These are phyloP conservation scores for Thumatha senex DNA, from an alignment of 2,888 invertebrate genomes.

Conservation along the genomic window DNA sequence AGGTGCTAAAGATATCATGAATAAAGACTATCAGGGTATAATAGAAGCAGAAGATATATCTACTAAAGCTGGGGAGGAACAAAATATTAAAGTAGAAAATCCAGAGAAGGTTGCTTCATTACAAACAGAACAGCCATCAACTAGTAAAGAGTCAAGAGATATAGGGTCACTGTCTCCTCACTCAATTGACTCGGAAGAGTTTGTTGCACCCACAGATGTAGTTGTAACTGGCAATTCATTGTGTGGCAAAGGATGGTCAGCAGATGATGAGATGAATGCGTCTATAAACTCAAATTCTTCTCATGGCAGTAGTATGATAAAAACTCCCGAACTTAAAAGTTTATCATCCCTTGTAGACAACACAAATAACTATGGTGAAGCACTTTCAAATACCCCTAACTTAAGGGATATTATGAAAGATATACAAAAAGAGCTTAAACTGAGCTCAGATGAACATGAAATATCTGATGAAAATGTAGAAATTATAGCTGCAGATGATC, in stretches of 20 bases:
- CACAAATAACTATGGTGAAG: conserved; percentile 61
- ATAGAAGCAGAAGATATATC: conserved; percentile 22
- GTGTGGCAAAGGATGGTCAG: conserved; percentile 85
- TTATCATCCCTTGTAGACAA: conserved; percentile 72
- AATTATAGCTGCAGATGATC: conserved; percentile 63
- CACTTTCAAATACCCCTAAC: conserved; percentile 68
- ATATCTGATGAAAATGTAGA: conserved; percentile 55
- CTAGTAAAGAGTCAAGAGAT: conserved; percentile 55
- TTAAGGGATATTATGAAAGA: conserved; percentile 85
- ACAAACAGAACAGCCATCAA: conserved; percentile 58
- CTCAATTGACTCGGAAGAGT: conserved; percentile 62
- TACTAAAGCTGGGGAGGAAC: conserved; percentile 3
- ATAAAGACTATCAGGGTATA: conserved; percentile 21
- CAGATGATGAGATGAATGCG: conserved; percentile 81
- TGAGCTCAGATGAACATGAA: conserved; percentile 61
- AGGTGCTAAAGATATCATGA: conserved; percentile 57
- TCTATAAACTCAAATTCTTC: conserved; percentile 80
- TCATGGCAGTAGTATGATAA: conserved; percentile 76
- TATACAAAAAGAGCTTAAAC: conserved; percentile 70
- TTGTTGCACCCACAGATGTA: conserved; percentile 58
- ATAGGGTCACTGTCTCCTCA: conserved; percentile 51
- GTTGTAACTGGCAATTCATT: conserved; percentile 86
- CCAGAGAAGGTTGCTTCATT: conserved; percentile 27
- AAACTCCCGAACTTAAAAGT: conserved; percentile 78
- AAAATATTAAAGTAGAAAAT: conserved; percentile 6